A percentile compares a stretch with the other conserved stretches of the same genome.
phyloP scores from a whole-genome alignment of 2,888 invertebrate genomes.

The Cantharis nigra region DNA sequence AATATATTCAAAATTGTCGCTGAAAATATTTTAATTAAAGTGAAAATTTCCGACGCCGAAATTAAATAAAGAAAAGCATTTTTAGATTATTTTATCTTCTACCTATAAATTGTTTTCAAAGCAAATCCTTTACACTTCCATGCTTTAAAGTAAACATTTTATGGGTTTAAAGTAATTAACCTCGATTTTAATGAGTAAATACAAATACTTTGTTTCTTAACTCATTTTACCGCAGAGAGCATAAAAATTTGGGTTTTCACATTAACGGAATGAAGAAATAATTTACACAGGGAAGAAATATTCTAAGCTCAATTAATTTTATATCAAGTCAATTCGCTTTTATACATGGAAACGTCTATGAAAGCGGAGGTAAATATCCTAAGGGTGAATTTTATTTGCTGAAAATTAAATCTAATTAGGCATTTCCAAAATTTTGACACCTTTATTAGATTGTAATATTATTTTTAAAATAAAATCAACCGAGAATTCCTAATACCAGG shows the following conservation, averaged over 20 bases:
- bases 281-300: background rate
- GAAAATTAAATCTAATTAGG: background rate
- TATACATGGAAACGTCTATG: background rate
- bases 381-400: background rate
- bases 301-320: background rate
- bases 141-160: background rate
- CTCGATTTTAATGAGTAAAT: background rate
- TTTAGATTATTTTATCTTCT: background rate
- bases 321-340: background rate
- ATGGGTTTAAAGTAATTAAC: background rate
- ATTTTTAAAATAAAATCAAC: background rate
- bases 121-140: background rate
- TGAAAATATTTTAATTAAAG: background rate
- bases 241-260: background rate
- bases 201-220: background rate
- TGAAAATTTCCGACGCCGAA: background rate
- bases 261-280: background rate
- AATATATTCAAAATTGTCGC: background rate
- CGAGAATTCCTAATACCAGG: background rate
- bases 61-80: background rate
- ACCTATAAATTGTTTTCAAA: background rate
- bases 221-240: background rate
- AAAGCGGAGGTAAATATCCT: background rate
- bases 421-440: background rate
- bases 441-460: background rate